A percentile compares a stretch with the other conserved stretches of the same genome.
These are phyloP conservation scores for Catharus minimus DNA, from an alignment of 2,113 vertebrate genomes.

Conservation along the genomic window DNA sequence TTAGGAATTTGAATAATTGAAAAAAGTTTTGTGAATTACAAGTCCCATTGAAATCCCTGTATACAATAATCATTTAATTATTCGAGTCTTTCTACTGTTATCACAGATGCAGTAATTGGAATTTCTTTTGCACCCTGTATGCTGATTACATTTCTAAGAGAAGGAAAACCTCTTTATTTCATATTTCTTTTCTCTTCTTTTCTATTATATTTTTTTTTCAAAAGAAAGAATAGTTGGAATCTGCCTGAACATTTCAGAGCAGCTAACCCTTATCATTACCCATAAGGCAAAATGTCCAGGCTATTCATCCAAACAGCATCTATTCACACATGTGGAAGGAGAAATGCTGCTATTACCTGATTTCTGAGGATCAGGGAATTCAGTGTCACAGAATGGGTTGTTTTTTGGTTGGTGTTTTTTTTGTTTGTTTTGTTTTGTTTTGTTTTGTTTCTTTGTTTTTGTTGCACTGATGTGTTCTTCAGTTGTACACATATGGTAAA, in stretches of 20 bases:
- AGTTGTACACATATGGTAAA: rapidly evolving
- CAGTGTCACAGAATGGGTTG: too few relatives aligned
- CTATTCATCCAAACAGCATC: neutral
- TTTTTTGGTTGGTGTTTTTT: neutral
- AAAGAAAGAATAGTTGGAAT: neutral
- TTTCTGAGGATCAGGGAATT: neutral
- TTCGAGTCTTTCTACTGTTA: slow-evolving; percentile 36
- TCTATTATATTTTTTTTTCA: neutral
- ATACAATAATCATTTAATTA: slow-evolving; percentile 62
- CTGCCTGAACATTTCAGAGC: neutral
- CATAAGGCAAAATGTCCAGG: neutral
- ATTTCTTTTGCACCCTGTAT: neutral
- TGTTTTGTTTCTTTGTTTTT: neutral
- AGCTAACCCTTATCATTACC: neutral
- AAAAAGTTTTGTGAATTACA: slow-evolving; percentile 50
- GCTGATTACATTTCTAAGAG: neutral
- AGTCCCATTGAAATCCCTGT: neutral
- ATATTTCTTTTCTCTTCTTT: neutral
- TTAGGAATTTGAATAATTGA: slow-evolving; percentile 47
- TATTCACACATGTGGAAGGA: neutral
- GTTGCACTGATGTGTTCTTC: neutral
- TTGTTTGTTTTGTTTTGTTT: neutral
- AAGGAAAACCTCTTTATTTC: neutral
- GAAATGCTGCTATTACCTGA: neutral
- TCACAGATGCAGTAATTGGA: neutral